A percentile compares a stretch with the other conserved stretches of the same genome.
Conservation (phyloP, 2,888 invertebrate genomes). For the Eristalis arbustorum region DNA sequence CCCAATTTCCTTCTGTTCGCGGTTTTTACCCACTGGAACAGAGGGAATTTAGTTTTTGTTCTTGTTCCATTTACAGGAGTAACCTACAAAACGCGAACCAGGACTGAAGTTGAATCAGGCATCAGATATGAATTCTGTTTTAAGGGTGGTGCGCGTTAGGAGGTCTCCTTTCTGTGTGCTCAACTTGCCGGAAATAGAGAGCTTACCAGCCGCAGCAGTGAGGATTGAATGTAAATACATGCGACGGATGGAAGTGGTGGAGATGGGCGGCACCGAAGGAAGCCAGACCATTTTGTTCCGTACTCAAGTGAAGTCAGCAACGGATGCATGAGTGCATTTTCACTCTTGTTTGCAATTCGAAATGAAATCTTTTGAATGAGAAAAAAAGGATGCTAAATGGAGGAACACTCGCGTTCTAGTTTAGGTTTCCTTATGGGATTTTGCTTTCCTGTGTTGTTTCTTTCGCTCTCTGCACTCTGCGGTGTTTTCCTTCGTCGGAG, state of each 20-base stretch:
- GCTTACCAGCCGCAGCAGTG: conserved; percentile 22
- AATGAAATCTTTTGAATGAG: conserved; percentile 53
- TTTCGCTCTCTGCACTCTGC: background rate
- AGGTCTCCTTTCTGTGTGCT: conserved; percentile 10
- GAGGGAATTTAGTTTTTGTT: conserved; percentile 48
- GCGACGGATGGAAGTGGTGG: background rate
- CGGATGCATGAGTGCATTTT: conserved; percentile 29
- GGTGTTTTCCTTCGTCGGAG: background rate
- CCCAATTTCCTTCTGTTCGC: conserved; percentile 43
- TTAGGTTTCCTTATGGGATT: conserved; percentile 15
- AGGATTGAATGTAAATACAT: conserved; percentile 55
- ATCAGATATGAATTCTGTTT: background rate
- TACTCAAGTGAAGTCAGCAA: conserved; percentile 28
- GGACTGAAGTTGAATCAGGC: background rate
- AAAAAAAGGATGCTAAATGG: conserved; percentile 25
- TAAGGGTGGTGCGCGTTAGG: background rate
- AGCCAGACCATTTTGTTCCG: conserved; percentile 38
- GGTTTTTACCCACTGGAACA: background rate
- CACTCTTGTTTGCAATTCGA: conserved; percentile 39
- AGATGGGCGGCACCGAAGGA: background rate
- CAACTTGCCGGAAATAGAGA: conserved; percentile 44
- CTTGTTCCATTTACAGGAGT: conserved; percentile 27
- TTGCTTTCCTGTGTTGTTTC: background rate
- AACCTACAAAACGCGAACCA: conserved; percentile 12
- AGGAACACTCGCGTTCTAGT: conserved; percentile 51